phyloP scores from a whole-genome alignment of 2,888 invertebrate species.

The Dendrolimus houi region DNA sequence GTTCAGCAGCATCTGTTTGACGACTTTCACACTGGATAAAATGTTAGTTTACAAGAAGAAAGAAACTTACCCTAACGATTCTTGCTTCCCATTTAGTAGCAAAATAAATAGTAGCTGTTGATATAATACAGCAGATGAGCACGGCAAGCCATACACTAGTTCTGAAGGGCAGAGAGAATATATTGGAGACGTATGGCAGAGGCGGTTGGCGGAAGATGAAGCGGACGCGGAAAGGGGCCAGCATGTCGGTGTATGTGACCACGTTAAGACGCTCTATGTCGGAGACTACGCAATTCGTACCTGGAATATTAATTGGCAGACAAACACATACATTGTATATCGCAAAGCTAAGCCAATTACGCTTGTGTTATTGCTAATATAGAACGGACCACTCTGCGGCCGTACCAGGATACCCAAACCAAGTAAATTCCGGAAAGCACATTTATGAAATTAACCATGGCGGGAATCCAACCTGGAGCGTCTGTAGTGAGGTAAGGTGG shows the following conservation, averaged over 20 bases:
- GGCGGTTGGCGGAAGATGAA: constrained; percentile 82
- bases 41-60: too few relatives aligned
- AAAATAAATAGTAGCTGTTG: constrained; percentile 41
- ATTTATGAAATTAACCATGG: too few relatives aligned
- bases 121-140: constrained; percentile 46
- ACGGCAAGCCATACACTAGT: constrained; percentile 76
- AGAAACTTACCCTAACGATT: constrained; percentile 21
- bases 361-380: too few relatives aligned
- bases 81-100: constrained; percentile 48
- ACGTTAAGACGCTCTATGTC: constrained; percentile 34
- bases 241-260: constrained; percentile 60
- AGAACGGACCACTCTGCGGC: too few relatives aligned
- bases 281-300: constrained; percentile 39
- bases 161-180: constrained; percentile 80
- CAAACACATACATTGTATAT: too few relatives aligned
- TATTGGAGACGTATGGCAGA: constrained; percentile 78
- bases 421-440: too few relatives aligned
- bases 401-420: too few relatives aligned
- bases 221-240: constrained; percentile 53
- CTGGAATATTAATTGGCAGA: constrained; percentile 18
- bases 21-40: too few relatives aligned
- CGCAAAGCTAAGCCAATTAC: too few relatives aligned
- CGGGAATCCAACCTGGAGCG: too few relatives aligned
- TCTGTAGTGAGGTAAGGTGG: too few relatives aligned
- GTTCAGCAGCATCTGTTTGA: too few relatives aligned